Evolutionary conservation across 2,113 vertebrate genomes (phyloP).

Genomic region (Esox niger): DNA sequence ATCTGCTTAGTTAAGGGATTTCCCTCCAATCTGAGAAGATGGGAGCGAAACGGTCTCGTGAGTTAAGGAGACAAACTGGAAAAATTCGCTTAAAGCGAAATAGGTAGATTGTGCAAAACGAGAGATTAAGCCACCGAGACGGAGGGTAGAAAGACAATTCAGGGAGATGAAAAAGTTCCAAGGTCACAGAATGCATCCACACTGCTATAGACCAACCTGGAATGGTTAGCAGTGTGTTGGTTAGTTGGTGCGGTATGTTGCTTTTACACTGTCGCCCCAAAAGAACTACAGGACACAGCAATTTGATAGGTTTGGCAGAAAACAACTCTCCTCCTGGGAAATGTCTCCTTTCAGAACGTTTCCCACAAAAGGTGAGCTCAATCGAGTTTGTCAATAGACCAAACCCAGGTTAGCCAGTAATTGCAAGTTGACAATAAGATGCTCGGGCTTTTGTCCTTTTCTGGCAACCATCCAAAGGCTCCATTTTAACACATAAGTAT

Average conservation of each 20-base stretch:
- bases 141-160: background rate
- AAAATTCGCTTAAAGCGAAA: background rate
- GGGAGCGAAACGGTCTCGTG: background rate
- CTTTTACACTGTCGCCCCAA: constrained; percentile 15
- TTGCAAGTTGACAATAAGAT: constrained; percentile 30
- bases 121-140: background rate
- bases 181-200: too few species aligned
- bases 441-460: constrained; percentile 42
- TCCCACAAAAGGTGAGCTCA: constrained; percentile 37
- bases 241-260: background rate
- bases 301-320: constrained; percentile 24
- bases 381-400: constrained; percentile 28
- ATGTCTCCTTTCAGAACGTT: constrained; percentile 45
- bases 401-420: constrained; percentile 46
- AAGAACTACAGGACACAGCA: constrained; percentile 17
- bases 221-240: constrained; percentile 15
- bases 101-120: background rate
- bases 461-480: constrained; percentile 51
- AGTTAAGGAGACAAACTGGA: background rate
- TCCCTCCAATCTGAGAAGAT: background rate
- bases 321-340: constrained; percentile 35
- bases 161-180: too few species aligned
- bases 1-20: background rate
- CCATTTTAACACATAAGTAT: constrained; percentile 45
- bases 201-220: too few species aligned